Evolutionary conservation across 2,113 vertebrate genomes (phyloP), one percentile per base, ranked within the genome.

Genomic region (Anoplopoma fimbria): DNA sequence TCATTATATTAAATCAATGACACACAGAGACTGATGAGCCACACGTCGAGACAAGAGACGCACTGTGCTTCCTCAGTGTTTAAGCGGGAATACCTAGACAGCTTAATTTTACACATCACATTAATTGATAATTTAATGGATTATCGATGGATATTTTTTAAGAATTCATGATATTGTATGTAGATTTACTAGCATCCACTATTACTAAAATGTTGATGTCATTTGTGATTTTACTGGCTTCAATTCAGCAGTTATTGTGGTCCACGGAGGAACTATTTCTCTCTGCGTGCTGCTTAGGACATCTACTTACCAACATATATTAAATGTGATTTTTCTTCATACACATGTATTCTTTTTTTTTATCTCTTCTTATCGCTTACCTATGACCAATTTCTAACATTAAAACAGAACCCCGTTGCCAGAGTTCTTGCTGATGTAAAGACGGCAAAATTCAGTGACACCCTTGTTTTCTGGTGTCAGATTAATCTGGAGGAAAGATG

Each of bases 61-160:
- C 58, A 17, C 57, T 60, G 57, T 60, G 51, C 58, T 31, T 69
- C 62, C 21, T 62, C 49, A 4, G 4, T 45, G 6, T 64, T 67
- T 45, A 29, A 49, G 75, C 58, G 69, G 17, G 5, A 67, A 51
- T 60, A 67, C 49, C 61, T n/a, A 45, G 19, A 38, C 2, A 0
- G 21, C 13, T 65, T 71, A 25, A 82, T 84, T 78, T 57, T 65
- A 3, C 33, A 69, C 65, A 9, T 64, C 36, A 77, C 77, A 69
- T 58, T 14, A 73, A 87, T 45, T 85, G 17, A 83, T 64, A 31
- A 9, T 36, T 63, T 55, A 38, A 71, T 72, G 27, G 40, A 49
- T 82, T 62, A 71, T 31, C 33, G 31, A 79, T 68, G 19, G n/a
- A 38, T 88, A 67, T 81, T 74, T 69, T 69, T 82, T 75, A 78